Conservation (phyloP, 1,140 invertebrate species). For the Saccostrea cuccullata region DNA sequence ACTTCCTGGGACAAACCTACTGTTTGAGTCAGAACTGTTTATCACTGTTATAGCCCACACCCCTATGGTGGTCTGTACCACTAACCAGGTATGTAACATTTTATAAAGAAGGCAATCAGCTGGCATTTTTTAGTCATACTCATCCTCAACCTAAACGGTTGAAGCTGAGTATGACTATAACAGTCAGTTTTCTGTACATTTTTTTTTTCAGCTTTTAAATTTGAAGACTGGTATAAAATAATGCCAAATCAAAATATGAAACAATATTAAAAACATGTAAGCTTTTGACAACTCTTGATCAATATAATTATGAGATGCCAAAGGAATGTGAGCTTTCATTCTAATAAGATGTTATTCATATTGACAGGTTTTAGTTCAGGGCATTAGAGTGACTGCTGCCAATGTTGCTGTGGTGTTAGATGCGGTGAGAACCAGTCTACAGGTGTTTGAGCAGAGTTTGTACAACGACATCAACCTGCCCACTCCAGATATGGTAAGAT, state of each 20-base stretch:
- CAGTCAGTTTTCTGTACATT: too few relatives aligned
- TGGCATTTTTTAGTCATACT: too few relatives aligned
- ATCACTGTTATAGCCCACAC: conserved; percentile 89
- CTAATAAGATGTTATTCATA: neutral
- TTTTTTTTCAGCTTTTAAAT: too few relatives aligned
- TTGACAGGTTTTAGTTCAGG: conserved; percentile 85
- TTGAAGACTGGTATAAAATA: too few relatives aligned
- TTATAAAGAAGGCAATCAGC: neutral
- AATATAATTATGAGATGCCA: too few relatives aligned
- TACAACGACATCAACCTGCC: conserved; percentile 54
- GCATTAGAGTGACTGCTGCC: conserved; percentile 83
- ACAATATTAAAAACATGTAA: too few relatives aligned
- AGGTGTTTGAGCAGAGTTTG: conserved; percentile 63
- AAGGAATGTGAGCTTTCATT: too few relatives aligned
- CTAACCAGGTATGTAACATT: conserved; percentile 82
- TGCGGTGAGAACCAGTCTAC: conserved; percentile 56
- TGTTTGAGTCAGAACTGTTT: conserved; percentile 87
- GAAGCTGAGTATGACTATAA: too few relatives aligned
- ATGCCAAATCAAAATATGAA: too few relatives aligned
- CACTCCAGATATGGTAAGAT: neutral
- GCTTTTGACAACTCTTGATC: too few relatives aligned
- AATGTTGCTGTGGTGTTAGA: conserved; percentile 84
- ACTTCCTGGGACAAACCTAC: conserved; percentile 84
- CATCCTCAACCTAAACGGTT: too few relatives aligned
- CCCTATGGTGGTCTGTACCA: conserved; percentile 86